Percentiles rank a stretch among this genome's conserved stretches.
Conservation (phyloP, 2,113 vertebrate genomes). For the Macrotus californicus region DNA sequence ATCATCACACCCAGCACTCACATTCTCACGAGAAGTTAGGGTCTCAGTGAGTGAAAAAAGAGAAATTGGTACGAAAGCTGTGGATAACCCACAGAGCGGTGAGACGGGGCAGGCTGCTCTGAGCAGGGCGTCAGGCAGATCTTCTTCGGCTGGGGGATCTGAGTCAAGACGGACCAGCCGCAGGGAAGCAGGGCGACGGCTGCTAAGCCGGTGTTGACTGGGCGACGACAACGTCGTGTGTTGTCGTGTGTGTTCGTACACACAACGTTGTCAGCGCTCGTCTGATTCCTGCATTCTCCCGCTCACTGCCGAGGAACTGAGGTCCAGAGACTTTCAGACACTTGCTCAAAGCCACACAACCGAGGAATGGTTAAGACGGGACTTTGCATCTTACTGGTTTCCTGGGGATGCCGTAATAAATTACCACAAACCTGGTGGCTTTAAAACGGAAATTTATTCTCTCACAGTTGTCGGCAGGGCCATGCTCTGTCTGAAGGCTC, state of each 20-base stretch:
- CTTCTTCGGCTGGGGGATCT: neutral
- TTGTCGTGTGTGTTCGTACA: no score
- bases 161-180: neutral
- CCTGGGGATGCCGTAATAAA: neutral
- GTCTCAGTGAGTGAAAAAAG: neutral
- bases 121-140: neutral
- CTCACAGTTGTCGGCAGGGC: neutral
- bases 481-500: accelerated
- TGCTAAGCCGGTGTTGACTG: neutral
- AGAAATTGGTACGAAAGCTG: neutral
- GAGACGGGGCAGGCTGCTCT: neutral
- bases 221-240: no score
- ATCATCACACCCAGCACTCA: neutral
- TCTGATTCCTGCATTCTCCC: neutral
- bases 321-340: neutral
- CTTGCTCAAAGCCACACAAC: neutral
- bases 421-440: neutral
- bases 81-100: neutral
- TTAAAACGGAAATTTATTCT: neutral
- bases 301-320: neutral
- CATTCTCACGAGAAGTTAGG: neutral
- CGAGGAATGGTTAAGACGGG: neutral
- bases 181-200: accelerated
- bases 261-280: no score
- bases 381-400: neutral